Evolutionary conservation across 2,797 vertebrate genomes (phyloP).

Genomic region (Falco biarmicus): DNA sequence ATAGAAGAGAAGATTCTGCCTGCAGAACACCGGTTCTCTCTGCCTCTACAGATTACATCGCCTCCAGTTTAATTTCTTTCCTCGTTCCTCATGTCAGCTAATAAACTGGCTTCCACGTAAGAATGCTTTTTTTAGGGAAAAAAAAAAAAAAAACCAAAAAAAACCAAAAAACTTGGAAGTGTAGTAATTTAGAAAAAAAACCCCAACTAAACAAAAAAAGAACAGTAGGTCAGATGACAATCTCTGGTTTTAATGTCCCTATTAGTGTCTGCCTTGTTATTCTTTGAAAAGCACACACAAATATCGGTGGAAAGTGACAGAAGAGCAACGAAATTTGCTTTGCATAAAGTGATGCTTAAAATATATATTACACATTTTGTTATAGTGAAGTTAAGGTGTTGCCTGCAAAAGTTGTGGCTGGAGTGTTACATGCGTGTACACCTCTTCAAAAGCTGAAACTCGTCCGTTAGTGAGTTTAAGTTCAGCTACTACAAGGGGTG

Average conservation of each 20-base stretch:
- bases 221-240: not conserved
- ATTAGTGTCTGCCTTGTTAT: not conserved
- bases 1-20: not conserved
- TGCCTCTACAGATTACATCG: not conserved
- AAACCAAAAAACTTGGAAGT: not conserved
- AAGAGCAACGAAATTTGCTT: not conserved
- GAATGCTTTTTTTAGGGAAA: not conserved
- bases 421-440: not conserved
- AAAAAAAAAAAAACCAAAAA: not conserved
- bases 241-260: not conserved
- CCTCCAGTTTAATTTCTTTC: not conserved
- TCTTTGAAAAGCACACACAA: not conserved
- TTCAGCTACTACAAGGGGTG: not conserved
- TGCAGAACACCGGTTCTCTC: not conserved
- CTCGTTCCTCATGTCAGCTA: not conserved
- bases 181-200: not conserved
- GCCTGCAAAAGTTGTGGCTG: not conserved
- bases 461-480: not conserved
- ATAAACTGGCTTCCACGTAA: not conserved
- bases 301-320: not conserved
- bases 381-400: not conserved
- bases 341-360: not conserved
- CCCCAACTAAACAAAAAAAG: not conserved
- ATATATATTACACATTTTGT: not conserved
- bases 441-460: not conserved